Base-by-base conservation (phyloP, 2,113 vertebrate genomes). In the Bostrychus sinensis region DNA sequence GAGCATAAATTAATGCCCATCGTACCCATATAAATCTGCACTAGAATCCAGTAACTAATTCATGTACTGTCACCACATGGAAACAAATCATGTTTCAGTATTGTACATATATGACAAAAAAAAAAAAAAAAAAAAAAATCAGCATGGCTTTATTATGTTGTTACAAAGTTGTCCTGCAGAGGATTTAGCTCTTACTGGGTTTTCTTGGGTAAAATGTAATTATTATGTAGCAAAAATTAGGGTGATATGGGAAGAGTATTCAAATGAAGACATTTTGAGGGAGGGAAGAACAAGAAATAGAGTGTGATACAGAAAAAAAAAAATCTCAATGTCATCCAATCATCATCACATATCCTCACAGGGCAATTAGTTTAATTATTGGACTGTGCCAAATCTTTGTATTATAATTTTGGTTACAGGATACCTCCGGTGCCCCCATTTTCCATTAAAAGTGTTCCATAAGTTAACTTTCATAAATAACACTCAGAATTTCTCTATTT, bases 361-460 rank as follows among this genome's bases (percentile, higher is more conserved):
- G 86, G 76, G 59, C 91, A 88, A 89, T 89, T 88, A 80, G 85
- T 86, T 88, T 89, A 90, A 91, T 90, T 91, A 86, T 79, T 85
- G 86, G 70, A 84, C 75, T 81, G 72, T 85, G 76, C 83, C 78
- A 86, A 81, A 81, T 80, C 78, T 88, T 84, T 81, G 59, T 82
- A 62, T 75, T 70, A 64, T 79, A 75, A 81, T 79, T 88, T 88
- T 86, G 84, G 86, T 82, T 80, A 86, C 81, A 84, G 66, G 66
- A 85, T 82, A 70, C 75, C 82, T 72, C 70, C 50, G 28, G 77
- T 81, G 78, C 71, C 77, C 78, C 59, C 57, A 58, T 83, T 80
- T 78, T 66, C 13, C 82, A 82, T 88, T 84, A 84, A 77, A 84
- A 71, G 71, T 84, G 64, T 73, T 79, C 75, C 57, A 45, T 38